A percentile compares a stretch with the other conserved stretches of the same genome.
These are phyloP conservation scores for Sebastes reedi DNA, from an alignment of 2,797 vertebrate species.

Conservation along the genomic window DNA sequence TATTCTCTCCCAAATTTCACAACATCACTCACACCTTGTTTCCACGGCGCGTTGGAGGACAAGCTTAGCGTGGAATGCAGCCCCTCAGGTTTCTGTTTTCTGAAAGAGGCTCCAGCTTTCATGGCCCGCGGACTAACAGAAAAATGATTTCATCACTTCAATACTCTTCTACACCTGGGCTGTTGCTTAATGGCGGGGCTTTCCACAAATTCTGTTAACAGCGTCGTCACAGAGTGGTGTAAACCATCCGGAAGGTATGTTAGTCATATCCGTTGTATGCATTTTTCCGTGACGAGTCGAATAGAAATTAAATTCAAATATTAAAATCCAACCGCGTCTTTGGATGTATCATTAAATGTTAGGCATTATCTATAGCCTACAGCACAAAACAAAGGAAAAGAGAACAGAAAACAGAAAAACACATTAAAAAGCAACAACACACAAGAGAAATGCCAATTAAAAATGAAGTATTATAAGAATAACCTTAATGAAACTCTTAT, in stretches of 20 bases:
- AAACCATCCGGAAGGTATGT: neutral
- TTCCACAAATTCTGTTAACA: slow-evolving; percentile 1
- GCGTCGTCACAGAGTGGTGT: neutral
- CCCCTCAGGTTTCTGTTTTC: slow-evolving; percentile 32
- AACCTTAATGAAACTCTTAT: too few species aligned
- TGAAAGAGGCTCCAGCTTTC: slow-evolving; percentile 20
- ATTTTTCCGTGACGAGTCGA: too few species aligned
- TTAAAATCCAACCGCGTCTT: neutral
- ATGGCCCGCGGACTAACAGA: slow-evolving; percentile 22
- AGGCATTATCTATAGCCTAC: neutral
- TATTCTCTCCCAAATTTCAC: slow-evolving; percentile 54
- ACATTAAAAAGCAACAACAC: too few species aligned
- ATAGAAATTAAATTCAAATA: too few species aligned
- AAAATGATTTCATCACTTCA: slow-evolving; percentile 35
- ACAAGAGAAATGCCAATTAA: too few species aligned
- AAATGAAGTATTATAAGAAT: too few species aligned
- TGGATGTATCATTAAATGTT: neutral
- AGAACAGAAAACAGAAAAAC: neutral
- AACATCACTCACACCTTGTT: slow-evolving; percentile 43
- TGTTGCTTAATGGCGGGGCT: slow-evolving; percentile 14
- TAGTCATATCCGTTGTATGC: neutral
- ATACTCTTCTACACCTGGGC: slow-evolving; percentile 5
- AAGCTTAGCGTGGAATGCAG: slow-evolving; percentile 46
- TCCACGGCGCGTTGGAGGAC: neutral
- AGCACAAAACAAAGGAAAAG: neutral